A percentile compares a stretch with the other conserved stretches of the same genome.
phyloP scores from a whole-genome alignment of 2,888 invertebrate species.

The Nemapogon koenigi region DNA sequence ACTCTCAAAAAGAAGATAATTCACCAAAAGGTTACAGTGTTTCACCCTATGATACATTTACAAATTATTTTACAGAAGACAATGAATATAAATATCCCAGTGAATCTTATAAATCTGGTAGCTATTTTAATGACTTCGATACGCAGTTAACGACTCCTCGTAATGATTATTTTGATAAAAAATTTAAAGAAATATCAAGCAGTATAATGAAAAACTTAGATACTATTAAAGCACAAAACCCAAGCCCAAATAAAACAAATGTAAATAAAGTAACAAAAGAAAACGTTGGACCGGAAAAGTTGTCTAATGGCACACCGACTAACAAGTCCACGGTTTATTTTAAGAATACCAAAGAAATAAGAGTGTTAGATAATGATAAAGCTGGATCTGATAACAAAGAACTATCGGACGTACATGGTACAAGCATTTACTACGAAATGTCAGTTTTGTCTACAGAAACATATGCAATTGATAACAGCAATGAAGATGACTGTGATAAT shows the following conservation, averaged over 20 bases:
- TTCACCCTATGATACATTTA: conserved; percentile 34
- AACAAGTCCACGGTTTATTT: conserved; percentile 55
- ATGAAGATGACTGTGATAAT: conserved; percentile 49
- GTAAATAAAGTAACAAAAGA: conserved; percentile 33
- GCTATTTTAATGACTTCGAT: conserved; percentile 39
- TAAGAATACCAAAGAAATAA: conserved; percentile 62
- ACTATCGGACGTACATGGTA: conserved; percentile 53
- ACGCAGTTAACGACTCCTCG: conserved; percentile 60
- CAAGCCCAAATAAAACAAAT: conserved; percentile 32
- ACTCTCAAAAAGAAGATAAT: conserved; percentile 32
- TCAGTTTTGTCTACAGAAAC: conserved; percentile 55
- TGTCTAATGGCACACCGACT: conserved; percentile 49
- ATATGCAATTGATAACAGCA: conserved; percentile 38
- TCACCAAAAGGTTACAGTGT: conserved; percentile 34
- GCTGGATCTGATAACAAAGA: conserved; percentile 41
- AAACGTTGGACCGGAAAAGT: conserved; percentile 45
- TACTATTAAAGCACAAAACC: conserved; percentile 32
- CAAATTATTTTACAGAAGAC: conserved; percentile 39
- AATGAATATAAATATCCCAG: conserved; percentile 26
- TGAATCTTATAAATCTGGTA: conserved; percentile 38
- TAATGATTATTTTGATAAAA: conserved; percentile 59
- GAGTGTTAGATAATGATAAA: conserved; percentile 47
- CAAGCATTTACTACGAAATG: conserved; percentile 60
- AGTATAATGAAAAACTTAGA: conserved; percentile 60
- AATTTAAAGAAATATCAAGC: conserved; percentile 54